Evolutionary conservation across 2,797 vertebrate species (phyloP), one percentile per base, ranked within the genome.

Genomic region (Rhynchonycteris naso): DNA sequence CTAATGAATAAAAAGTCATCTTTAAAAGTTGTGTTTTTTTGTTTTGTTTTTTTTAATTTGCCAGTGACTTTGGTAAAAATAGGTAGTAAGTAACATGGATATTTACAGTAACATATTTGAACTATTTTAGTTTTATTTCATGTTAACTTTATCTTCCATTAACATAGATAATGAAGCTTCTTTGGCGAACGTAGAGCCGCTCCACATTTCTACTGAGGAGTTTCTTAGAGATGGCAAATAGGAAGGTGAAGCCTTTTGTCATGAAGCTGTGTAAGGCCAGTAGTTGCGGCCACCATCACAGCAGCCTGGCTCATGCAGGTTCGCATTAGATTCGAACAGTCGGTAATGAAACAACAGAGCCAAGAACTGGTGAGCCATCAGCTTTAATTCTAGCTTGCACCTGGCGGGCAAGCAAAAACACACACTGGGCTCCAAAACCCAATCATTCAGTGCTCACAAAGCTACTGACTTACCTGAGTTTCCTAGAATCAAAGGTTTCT

Each of bases 1-100:
- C 18, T 58, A 59, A 22, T 43, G 24, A 92, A 33, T 68, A 26
- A 76, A n/a, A 88, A 8, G 5, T 35, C 14, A 71, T 52, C 81
- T 80, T 84, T 68, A 35, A 78, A 93, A n/a, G 9, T 56, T 83
- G 4, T 43, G 28, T 78, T 72, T 30, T 19, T 59, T 35, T 76
- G 59, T 21, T 88, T 85, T 96, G 43, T 93, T 79, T 28, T 35
- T 78, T 58, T 89, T 47, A 69, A 81, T 79, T 89, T 76, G 14
- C 47, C 30, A 81, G 43, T 8, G 72, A 52, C 15, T 88, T 43
- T 86, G 54, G 13, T 63, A 35, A 91, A 65, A 72, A 83, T 88
- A 66, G 7, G 12, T 79, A 68, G 8, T 59, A 63, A 30, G 4
- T 89, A 65, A 56, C 11, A 35, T 24, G 63, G 50, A 30, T 21